Percentiles rank a stretch among this genome's conserved stretches.
Conservation (phyloP, 1,140 invertebrate genomes). For the Pogonomyrmex barbatus region DNA sequence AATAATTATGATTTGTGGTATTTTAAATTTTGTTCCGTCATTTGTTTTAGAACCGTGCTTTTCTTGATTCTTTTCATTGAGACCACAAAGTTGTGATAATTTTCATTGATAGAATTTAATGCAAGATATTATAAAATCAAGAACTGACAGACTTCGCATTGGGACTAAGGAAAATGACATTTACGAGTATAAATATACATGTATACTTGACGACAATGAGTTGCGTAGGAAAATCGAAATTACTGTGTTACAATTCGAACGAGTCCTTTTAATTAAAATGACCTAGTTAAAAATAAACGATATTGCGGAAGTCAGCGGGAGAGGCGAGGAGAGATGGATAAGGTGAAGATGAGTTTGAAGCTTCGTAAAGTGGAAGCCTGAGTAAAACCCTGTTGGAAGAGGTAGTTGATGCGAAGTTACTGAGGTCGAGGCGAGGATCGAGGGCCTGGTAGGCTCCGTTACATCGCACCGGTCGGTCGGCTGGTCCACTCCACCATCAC, state of each 20-base stretch:
- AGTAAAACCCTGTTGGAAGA: slow-evolving; percentile 31
- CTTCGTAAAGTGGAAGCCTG: slow-evolving; percentile 30
- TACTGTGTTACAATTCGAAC: background rate
- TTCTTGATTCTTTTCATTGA: background rate
- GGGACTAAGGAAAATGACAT: background rate
- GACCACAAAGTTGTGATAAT: background rate
- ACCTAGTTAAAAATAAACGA: slow-evolving; percentile 30
- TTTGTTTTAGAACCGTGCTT: background rate
- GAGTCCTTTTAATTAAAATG: slow-evolving; percentile 40
- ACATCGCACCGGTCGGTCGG: slow-evolving; percentile 14
- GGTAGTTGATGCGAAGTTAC: slow-evolving; percentile 46
- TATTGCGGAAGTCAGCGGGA: background rate
- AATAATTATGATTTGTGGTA: background rate
- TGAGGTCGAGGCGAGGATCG: slow-evolving; percentile 19
- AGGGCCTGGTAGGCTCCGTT: slow-evolving; percentile 3
- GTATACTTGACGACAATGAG: background rate
- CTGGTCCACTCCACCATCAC: slow-evolving; percentile 12
- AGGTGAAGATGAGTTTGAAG: background rate
- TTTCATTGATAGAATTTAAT: background rate
- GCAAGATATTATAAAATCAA: background rate
- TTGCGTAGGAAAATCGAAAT: background rate
- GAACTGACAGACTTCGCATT: background rate
- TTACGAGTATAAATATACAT: background rate
- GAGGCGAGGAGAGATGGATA: background rate
- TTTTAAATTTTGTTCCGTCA: background rate